A percentile compares a stretch with the other conserved stretches of the same genome.
Conservation (phyloP, 2,888 invertebrate species). For the Ariolimax columbianus region DNA sequence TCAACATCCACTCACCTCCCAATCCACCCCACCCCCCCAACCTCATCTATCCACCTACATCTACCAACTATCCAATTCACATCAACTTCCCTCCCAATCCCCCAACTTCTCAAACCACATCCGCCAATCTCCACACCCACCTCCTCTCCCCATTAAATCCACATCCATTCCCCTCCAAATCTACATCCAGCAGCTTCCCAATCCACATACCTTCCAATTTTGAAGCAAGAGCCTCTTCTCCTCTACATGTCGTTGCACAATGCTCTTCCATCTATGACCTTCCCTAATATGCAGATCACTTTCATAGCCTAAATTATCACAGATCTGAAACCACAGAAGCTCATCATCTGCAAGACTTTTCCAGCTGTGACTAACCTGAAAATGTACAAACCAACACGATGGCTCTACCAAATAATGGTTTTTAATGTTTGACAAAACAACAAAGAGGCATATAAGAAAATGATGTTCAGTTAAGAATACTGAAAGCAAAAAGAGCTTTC, state of each 20-base stretch:
- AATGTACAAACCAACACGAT: no score
- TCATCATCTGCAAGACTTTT: constrained; percentile 75
- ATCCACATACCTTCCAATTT: constrained; percentile 75
- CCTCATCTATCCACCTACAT: background rate
- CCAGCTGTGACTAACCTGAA: constrained; percentile 76
- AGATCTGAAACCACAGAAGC: constrained; percentile 73
- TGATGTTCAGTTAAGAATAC: no score
- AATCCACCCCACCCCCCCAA: no score
- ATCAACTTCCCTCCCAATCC: background rate
- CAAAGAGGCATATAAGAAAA: no score
- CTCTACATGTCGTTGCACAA: constrained; percentile 65
- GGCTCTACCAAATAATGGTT: no score
- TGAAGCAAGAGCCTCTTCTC: constrained; percentile 60
- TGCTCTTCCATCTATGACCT: constrained; percentile 70
- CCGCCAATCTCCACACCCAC: background rate
- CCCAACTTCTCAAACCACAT: background rate
- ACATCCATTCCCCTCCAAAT: no score
- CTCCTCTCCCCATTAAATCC: background rate
- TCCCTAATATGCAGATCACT: constrained; percentile 60
- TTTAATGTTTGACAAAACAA: no score
- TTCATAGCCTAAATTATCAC: constrained; percentile 68
- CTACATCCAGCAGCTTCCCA: no score
- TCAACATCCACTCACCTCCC: no score
- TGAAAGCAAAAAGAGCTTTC: no score
- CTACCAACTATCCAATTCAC: background rate